Evolutionary conservation across 1,140 invertebrate species (phyloP).

Genomic region (Saccostrea glomerata): DNA sequence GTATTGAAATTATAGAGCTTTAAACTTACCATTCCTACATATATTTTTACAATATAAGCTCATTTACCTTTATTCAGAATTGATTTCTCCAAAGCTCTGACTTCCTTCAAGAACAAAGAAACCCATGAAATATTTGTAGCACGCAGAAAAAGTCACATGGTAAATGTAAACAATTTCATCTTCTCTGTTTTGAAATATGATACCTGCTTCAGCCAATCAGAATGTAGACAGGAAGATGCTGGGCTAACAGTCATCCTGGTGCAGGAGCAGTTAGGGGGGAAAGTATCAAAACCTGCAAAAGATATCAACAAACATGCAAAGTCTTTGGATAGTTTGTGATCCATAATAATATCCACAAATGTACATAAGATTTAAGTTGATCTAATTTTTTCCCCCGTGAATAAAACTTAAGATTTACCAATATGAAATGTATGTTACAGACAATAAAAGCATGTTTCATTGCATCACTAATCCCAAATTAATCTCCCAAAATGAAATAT

Average conservation of each 20-base stretch:
- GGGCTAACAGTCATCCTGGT: constrained; percentile 30
- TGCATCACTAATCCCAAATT: no score
- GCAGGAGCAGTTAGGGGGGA: constrained; percentile 19
- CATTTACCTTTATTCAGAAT: constrained; percentile 12
- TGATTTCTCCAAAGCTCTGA: constrained; percentile 20
- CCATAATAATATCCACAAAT: no score
- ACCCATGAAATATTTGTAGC: constrained; percentile 38
- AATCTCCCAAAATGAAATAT: no score
- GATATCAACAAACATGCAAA: not conserved
- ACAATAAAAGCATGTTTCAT: no score
- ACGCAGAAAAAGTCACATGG: constrained; percentile 55
- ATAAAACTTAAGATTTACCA: no score
- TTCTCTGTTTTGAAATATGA: constrained; percentile 53
- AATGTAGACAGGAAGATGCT: constrained; percentile 20
- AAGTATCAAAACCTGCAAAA: constrained; percentile 37
- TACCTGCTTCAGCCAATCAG: constrained; percentile 43
- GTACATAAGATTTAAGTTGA: no score
- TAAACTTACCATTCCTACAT: not conserved
- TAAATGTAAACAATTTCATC: constrained; percentile 37
- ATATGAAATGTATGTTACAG: no score
- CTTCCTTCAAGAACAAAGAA: constrained; percentile 32
- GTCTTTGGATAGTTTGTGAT: not conserved
- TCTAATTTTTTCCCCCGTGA: no score
- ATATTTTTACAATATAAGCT: not conserved
- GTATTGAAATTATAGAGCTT: not conserved